Evolutionary conservation across 2,113 vertebrate species (phyloP), one percentile per base, ranked within the genome.

Genomic region (Syngnathus scovelli): DNA sequence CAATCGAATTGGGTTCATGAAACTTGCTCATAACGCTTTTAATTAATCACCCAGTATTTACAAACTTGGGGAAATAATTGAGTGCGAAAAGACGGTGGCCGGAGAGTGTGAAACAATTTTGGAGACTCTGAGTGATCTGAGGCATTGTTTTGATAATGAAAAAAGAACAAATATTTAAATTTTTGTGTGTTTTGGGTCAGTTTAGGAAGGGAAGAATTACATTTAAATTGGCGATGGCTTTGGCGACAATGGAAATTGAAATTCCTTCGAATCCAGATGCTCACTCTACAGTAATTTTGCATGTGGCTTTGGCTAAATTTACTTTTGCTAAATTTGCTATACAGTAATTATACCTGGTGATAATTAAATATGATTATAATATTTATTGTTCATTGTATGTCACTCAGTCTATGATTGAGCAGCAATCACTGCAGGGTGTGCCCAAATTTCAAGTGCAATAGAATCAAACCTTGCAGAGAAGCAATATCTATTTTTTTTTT

Each of bases 1-100:
- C 84, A 86, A 86, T 85, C 78, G 82, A 86, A 84, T 77, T 49
- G 60, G 84, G 81, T 83, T 83, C 76, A 79, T 82, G 80, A 86
- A 80, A 72, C 72, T 64, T 77, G 80, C 83, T 87, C 71, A n/a
- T 78, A 77, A 85, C 87, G 80, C 85, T 82, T 80, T 68, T 72
- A 84, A 86, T 89, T 83, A 86, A 87, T 85, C 85, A 85, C 72
- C 80, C 78, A 77, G 76, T 81, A 79, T 86, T 86, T 84, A 84
- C 73, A 80, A 87, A 81, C 78, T 78, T 83, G 78, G 54, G 73
- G 77, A 74, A 86, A 78, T 85, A 70, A 83, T 72, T 81, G 83
- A 87, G 81, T 76, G 78, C 70, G 63, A 61, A 46, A 76, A 71
- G 74, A 78, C 51, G 37, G 71, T 5, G 21, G 10, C 21, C 21